Evolutionary conservation across 2,113 vertebrate genomes (phyloP), one percentile per base, ranked within the genome.

Genomic region (Corapipo altera): DNA sequence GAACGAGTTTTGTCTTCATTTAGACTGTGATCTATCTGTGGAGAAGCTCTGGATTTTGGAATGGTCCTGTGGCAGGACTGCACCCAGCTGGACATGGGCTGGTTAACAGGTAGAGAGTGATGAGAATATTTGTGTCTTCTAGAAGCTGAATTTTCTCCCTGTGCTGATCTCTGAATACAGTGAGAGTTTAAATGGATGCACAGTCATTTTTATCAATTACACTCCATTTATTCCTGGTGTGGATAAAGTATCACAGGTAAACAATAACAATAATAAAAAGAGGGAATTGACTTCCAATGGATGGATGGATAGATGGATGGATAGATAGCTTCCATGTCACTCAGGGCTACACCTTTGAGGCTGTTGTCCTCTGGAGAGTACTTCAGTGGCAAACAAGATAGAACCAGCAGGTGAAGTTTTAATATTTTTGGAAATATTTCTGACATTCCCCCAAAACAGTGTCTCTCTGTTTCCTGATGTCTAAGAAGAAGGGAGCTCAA

Each of bases 271-370:
- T 3, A 62, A 61, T 33, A 35, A 54, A 73, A 81, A 12, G 12
- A 79, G 48, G 33, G 26, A 30, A 64, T 15, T 55, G 12, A 26
- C 26, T 72, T 72, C 14, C 11, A 13, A 4, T 54, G 16, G 57
- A 24, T n/a, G 16, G 3, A 13, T 22, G 20, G 30, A 8, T 27
- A 30, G 32, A n/a, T 16, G 43, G 22, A 46, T 9, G 33, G 52
- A 8, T 6, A 35, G 44, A 7, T 7, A 35, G 4, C 22, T 87
- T 67, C 22, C 4, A 19, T 9, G 17, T 71, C 0, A 0, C 30
- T 88, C 43, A 27, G 9, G 32, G 14, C 20, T 65, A 4, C 49
- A 49, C 7, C 15, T 85, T 69, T 37, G 64, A 67, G 8, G 33
- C 26, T 73, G 9, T 19, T 62, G 13, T 39, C 14, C 12, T 61